Percentiles rank a stretch among this genome's conserved stretches.
These are phyloP conservation scores for Zaprionus nigranus DNA, from an alignment of 1,140 invertebrate species.

Conservation along the genomic window DNA sequence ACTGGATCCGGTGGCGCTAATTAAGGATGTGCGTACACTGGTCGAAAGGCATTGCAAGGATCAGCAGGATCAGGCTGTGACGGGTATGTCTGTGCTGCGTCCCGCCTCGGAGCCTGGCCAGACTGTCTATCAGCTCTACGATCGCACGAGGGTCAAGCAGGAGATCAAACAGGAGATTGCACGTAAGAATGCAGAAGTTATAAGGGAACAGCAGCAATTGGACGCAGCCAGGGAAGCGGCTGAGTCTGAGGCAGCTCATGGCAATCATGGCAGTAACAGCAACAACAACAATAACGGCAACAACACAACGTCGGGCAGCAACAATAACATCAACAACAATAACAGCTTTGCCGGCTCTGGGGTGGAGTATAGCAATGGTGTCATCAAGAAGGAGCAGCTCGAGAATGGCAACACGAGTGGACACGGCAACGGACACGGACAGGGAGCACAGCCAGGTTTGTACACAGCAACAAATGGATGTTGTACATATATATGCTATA, in stretches of 20 bases:
- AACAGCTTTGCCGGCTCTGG: constrained; percentile 31
- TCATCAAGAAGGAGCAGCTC: constrained; percentile 71
- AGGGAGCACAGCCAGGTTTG: constrained; percentile 54
- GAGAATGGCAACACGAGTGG: constrained; percentile 56
- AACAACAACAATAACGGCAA: constrained; percentile 5
- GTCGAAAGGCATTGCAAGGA: constrained; percentile 95
- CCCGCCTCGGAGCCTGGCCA: constrained; percentile 51
- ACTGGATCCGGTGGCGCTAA: constrained; percentile 93
- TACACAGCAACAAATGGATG: background rate
- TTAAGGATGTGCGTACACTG: constrained; percentile 94
- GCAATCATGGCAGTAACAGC: constrained; percentile 32
- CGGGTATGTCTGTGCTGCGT: constrained; percentile 90
- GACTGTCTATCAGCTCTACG: constrained; percentile 60
- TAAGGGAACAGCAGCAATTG: constrained; percentile 76
- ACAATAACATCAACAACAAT: constrained; percentile 25
- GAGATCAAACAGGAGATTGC: constrained; percentile 81
- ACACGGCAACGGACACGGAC: constrained; percentile 1
- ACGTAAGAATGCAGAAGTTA: constrained; percentile 77
- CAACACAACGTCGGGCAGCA: constrained; percentile 9
- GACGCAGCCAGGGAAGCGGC: constrained; percentile 61
- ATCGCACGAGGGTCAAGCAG: constrained; percentile 76
- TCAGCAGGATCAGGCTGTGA: constrained; percentile 91
- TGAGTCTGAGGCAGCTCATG: constrained; percentile 47
- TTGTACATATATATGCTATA: background rate
- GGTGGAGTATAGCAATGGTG: constrained; percentile 68